Evolutionary conservation across 2,888 invertebrate genomes (phyloP).

Genomic region (Cephus runcator): DNA sequence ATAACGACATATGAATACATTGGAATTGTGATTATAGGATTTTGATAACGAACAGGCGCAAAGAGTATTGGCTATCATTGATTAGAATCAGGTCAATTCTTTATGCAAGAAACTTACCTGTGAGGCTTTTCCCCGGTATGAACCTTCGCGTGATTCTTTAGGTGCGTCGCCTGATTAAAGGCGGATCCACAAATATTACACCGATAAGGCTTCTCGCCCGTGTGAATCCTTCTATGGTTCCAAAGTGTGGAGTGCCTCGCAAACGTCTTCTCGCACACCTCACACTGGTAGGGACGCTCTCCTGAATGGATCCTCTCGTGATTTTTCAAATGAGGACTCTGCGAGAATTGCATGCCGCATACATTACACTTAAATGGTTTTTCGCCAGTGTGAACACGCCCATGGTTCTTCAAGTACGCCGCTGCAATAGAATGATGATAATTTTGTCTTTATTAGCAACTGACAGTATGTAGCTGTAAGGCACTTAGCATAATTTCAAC

Average conservation of each 20-base stretch:
- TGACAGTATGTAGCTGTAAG: background rate
- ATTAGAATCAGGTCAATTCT: background rate
- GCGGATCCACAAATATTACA: constrained; percentile 74
- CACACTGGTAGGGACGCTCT: constrained; percentile 88
- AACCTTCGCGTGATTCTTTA: constrained; percentile 87
- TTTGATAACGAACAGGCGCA: background rate
- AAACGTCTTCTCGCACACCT: constrained; percentile 89
- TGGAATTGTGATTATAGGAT: background rate
- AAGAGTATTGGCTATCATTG: background rate
- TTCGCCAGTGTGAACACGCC: constrained; percentile 84
- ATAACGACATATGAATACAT: constrained; percentile 44
- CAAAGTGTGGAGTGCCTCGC: constrained; percentile 88
- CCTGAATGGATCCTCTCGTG: constrained; percentile 90
- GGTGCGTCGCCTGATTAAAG: constrained; percentile 89
- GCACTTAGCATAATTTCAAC: background rate
- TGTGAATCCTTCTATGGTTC: constrained; percentile 90
- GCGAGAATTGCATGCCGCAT: constrained; percentile 91
- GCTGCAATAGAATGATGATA: constrained; percentile 55
- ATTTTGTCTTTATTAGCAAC: constrained; percentile 5
- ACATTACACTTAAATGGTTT: constrained; percentile 79
- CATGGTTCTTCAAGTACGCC: constrained; percentile 90
- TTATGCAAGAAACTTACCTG: constrained; percentile 67
- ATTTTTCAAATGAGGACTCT: constrained; percentile 88
- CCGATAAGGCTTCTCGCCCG: constrained; percentile 85
- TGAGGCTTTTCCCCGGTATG: constrained; percentile 72